phyloP scores from a whole-genome alignment of 2,888 invertebrate species.

The Oxystoma pomonae region DNA sequence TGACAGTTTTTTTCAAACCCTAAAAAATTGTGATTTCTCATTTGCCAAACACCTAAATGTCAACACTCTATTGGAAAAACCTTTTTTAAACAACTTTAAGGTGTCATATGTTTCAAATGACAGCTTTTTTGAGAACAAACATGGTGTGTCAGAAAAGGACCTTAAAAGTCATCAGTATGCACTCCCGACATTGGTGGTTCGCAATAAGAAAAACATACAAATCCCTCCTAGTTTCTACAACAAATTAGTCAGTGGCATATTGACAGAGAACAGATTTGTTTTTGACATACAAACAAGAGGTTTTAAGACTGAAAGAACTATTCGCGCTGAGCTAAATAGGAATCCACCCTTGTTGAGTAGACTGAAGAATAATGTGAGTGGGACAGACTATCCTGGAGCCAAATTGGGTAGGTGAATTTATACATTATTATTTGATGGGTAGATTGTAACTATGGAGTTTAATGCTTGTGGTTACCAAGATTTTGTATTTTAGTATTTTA shows the following conservation, averaged over 20 bases:
- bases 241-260: constrained; percentile 35
- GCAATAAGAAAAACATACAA: constrained; percentile 33
- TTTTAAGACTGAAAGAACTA: constrained; percentile 76
- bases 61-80: constrained; percentile 37
- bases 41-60: constrained; percentile 41
- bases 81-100: constrained; percentile 41
- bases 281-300: constrained; percentile 60
- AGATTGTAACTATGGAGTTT: too few species aligned
- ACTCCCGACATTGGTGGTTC: constrained; percentile 37
- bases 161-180: constrained; percentile 33
- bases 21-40: constrained; percentile 45
- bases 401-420: not conserved
- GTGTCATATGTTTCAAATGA: constrained; percentile 45
- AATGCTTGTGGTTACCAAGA: too few species aligned
- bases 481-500: too few species aligned
- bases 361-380: constrained; percentile 55
- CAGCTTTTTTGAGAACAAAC: constrained; percentile 49
- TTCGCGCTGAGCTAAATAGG: constrained; percentile 64
- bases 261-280: constrained; percentile 36
- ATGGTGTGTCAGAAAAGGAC: constrained; percentile 42
- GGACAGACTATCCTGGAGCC: constrained; percentile 14
- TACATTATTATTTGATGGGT: too few species aligned
- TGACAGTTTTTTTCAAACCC: constrained; percentile 48
- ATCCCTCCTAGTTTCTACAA: constrained; percentile 39
- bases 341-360: constrained; percentile 68